Evolutionary conservation across 1,140 invertebrate genomes (phyloP), one percentile per base, ranked within the genome.

Genomic region (Brachionus rubens): DNA sequence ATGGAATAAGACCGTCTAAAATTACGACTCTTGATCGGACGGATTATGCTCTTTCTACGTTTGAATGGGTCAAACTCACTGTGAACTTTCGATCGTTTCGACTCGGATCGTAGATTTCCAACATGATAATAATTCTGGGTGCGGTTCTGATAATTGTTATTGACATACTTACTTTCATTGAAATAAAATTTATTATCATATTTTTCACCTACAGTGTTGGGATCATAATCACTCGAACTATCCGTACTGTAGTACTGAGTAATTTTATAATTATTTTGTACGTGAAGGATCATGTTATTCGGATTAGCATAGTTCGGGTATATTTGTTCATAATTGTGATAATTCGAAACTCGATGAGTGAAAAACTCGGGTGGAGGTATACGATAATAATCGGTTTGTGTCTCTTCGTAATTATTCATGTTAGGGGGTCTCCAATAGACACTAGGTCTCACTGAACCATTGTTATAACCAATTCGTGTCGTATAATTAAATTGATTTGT

Each of bases 251-350:
- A 72, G 33, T 14, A 41, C 21, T 72, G 19, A 46, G 28, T 72
- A 19, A 72, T 26, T 50, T 72, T 72, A 36, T 50, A 48, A 33
- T 72, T 72, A 21, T 50, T 50, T 16, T 72, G 46, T 21, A 50
- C 16, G 24, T 30, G 21, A 21, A 72, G 2, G 12, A 72, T 72
- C 19, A 47, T 26, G 21, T 56, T 56, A 16, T 21, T 72, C 24
- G 68, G 68, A 41, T 72, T 36, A 28, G 68, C 7, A 47, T 47
- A 48, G 16, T 26, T 21, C 4, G 59, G 40, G 43, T 46, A 46
- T 50, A 54, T 72, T 36, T 72, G 68, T n/a, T 54, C 68, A 50
- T 72, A 54, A 36, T 72, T 65, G 40, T 65, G 33, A 46, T 12
- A 72, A 40, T 72, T 72, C 12, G 24, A 46, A 70, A n/a, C 47